Conservation (phyloP, 2,888 invertebrate species). For the Pandemis heparana region DNA sequence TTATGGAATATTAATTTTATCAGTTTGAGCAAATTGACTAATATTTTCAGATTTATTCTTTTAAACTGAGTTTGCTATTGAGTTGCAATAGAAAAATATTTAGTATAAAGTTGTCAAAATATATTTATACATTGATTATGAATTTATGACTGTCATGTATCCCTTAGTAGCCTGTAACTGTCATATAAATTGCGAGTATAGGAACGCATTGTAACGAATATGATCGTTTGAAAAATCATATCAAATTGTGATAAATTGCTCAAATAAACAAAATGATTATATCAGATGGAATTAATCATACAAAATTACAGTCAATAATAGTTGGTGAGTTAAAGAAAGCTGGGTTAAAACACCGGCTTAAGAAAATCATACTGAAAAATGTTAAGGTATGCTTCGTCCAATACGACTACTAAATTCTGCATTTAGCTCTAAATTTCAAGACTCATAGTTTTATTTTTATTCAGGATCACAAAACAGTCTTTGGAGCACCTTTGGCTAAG, state of each 20-base stretch:
- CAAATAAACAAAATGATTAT: conserved; percentile 76
- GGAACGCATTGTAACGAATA: conserved; percentile 57
- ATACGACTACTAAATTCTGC: neutral
- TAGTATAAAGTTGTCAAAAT: too few species aligned
- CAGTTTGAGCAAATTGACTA: too few species aligned
- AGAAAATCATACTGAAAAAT: conserved; percentile 87
- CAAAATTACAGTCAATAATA: conserved; percentile 84
- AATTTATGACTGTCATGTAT: too few species aligned
- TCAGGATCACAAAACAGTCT: conserved; percentile 79
- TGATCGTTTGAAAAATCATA: conserved; percentile 59
- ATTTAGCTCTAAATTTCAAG: neutral
- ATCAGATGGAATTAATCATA: conserved; percentile 81
- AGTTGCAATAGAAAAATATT: too few species aligned
- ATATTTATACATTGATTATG: too few species aligned
- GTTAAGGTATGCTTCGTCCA: conserved; percentile 73
- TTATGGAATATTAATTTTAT: too few species aligned
- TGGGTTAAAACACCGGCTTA: conserved; percentile 90
- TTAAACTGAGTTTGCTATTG: too few species aligned
- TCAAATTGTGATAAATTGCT: conserved; percentile 46
- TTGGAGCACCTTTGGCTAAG: conserved; percentile 79
- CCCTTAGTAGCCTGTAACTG: neutral
- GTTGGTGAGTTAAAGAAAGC: conserved; percentile 88
- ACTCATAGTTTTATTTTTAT: conserved; percentile 39
- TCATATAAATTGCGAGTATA: neutral
- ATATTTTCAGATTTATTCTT: too few species aligned